phyloP scores from a whole-genome alignment of 2,797 vertebrate genomes.

The Coregonus suidteri region DNA sequence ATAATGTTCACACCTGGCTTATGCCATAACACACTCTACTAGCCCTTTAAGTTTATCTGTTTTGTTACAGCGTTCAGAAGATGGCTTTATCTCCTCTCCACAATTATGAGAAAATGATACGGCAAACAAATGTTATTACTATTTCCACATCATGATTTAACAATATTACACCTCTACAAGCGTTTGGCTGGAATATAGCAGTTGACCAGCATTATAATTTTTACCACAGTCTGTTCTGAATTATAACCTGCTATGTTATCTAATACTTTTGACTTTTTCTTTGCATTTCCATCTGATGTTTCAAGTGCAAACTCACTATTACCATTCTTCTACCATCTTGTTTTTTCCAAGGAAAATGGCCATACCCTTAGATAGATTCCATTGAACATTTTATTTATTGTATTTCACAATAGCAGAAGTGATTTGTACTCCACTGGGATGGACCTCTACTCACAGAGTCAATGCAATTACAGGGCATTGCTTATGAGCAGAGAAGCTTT shows the following conservation, averaged over 20 bases:
- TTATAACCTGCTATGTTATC: neutral
- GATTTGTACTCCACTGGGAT: conserved; percentile 38
- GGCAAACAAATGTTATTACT: neutral
- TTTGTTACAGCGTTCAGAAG: neutral
- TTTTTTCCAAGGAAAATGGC: conserved; percentile 16
- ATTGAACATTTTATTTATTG: conserved; percentile 56
- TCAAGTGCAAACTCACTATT: neutral
- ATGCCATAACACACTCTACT: neutral
- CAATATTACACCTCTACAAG: neutral
- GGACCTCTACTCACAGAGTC: conserved; percentile 46
- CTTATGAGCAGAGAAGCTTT: conserved; percentile 57
- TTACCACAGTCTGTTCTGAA: neutral
- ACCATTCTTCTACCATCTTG: neutral
- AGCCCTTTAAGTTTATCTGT: too few relatives aligned
- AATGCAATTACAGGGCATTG: conserved; percentile 54
- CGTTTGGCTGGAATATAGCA: neutral
- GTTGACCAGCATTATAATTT: neutral
- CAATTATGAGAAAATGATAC: neutral
- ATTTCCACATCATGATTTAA: conserved; percentile 4
- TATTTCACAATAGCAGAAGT: conserved; percentile 66
- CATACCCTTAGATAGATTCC: conserved; percentile 48
- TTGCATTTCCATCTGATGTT: neutral
- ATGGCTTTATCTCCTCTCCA: conserved; percentile 1
- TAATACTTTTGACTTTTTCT: neutral
- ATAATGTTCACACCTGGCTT: neutral